Conservation (phyloP, 2,888 invertebrate genomes). For the Trilocha varians region DNA sequence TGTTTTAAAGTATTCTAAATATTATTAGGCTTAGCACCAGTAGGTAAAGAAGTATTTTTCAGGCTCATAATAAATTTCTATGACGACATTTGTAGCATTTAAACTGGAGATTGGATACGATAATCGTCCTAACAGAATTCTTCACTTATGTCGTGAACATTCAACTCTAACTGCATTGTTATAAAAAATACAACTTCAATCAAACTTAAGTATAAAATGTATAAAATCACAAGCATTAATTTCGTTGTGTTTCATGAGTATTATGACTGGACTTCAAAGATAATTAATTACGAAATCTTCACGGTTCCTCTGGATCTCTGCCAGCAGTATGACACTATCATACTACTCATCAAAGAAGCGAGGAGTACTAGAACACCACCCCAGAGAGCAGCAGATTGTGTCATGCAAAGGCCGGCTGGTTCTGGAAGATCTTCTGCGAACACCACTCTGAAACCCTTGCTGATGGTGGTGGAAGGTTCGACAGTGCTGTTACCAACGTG, state of each 20-base stretch:
- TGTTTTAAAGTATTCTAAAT: too few species aligned
- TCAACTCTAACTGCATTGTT: too few species aligned
- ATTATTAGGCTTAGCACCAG: too few species aligned
- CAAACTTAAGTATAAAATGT: too few species aligned
- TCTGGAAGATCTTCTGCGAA: conserved; percentile 77
- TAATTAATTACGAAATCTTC: conserved; percentile 38
- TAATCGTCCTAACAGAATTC: too few species aligned
- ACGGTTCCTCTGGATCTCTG: conserved; percentile 45
- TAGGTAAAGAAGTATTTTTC: too few species aligned
- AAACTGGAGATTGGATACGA: too few species aligned
- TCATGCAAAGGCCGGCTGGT: conserved; percentile 73
- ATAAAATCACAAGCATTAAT: too few species aligned
- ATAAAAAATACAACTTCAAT: too few species aligned
- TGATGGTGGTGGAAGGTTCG: conserved; percentile 75
- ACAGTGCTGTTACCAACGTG: conserved; percentile 62
- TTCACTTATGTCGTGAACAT: too few species aligned
- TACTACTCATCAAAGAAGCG: conserved; percentile 71
- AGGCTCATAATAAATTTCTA: too few species aligned
- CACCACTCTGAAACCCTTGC: conserved; percentile 78
- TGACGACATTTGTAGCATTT: too few species aligned
- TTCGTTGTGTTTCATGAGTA: neutral
- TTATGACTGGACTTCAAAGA: neutral
- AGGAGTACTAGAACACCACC: conserved; percentile 74
- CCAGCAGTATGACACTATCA: conserved; percentile 56
- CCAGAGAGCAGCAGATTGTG: conserved; percentile 76